These are phyloP conservation scores for Pampusana beccarii DNA, from an alignment of 2,113 vertebrate genomes.

Conservation along the genomic window DNA sequence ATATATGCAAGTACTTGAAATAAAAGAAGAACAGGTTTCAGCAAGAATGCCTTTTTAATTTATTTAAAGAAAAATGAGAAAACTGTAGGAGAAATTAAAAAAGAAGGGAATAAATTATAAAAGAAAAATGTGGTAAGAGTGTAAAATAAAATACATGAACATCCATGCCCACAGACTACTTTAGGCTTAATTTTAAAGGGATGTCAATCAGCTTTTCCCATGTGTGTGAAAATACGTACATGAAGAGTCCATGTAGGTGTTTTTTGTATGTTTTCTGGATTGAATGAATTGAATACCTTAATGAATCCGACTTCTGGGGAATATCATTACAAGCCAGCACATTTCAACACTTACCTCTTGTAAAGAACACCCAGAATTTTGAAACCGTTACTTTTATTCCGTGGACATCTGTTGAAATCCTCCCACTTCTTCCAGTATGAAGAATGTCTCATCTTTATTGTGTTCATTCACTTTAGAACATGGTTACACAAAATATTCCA, in stretches of 20 bases:
- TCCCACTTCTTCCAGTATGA: constrained; percentile 32
- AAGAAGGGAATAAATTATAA: background rate
- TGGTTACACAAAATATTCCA: background rate
- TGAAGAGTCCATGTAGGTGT: background rate
- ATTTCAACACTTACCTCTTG: background rate
- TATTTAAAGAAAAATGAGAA: background rate
- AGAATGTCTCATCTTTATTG: background rate
- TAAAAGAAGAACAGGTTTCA: background rate
- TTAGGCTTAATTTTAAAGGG: background rate
- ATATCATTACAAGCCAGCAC: background rate
- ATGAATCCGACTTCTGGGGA: background rate
- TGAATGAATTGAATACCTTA: too few relatives aligned
- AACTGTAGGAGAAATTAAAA: background rate
- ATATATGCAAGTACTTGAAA: background rate
- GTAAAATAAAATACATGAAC: background rate
- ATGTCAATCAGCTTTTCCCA: background rate
- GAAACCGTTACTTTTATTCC: constrained; percentile 40
- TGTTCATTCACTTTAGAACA: background rate
- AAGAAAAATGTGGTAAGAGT: background rate
- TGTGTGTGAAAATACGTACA: background rate
- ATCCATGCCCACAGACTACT: background rate
- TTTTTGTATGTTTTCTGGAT: background rate
- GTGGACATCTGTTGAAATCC: constrained; percentile 6
- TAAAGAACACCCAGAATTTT: constrained; percentile 15
- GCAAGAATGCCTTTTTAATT: background rate